A percentile compares a stretch with the other conserved stretches of the same genome.
Conservation (phyloP, 2,113 vertebrate species). For the Takifugu flavidus region DNA sequence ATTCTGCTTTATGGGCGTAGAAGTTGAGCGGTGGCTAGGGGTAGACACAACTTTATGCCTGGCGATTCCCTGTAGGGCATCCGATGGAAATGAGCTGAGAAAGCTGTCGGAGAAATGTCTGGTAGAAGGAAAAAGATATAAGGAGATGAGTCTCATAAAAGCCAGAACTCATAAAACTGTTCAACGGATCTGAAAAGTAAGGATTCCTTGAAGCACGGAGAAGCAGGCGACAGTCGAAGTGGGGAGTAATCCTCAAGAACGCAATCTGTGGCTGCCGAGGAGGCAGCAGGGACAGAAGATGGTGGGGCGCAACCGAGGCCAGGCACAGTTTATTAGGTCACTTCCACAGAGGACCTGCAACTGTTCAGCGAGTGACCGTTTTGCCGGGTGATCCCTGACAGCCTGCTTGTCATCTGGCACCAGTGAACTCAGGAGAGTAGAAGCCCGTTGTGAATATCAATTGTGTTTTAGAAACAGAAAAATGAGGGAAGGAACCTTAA, state of each 20-base stretch:
- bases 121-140: conserved; percentile 10
- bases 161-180: conserved; percentile 57
- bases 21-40: conserved; percentile 46
- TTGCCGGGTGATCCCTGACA: conserved; percentile 66
- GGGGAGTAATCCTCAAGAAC: conserved; percentile 6
- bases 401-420: conserved; percentile 67
- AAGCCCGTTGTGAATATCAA: conserved; percentile 64
- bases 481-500: conserved; percentile 29
- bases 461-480: conserved; percentile 49
- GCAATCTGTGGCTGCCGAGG: conserved; percentile 21
- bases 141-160: conserved; percentile 51
- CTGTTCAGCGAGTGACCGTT: conserved; percentile 56
- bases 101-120: conserved; percentile 42
- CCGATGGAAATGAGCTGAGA: conserved; percentile 61
- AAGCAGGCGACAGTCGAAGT: not conserved
- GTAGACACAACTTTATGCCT: conserved; percentile 49
- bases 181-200: conserved; percentile 41
- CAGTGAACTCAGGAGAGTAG: conserved; percentile 56
- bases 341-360: conserved; percentile 51
- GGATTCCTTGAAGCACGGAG: conserved; percentile 40
- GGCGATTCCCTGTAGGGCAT: conserved; percentile 48
- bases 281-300: conserved; percentile 5
- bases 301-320: conserved; percentile 18
- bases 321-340: conserved; percentile 59
- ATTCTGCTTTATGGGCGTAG: conserved; percentile 59